A percentile compares a stretch with the other conserved stretches of the same genome.
Conservation (phyloP, 2,113 vertebrate genomes). For the Struthio camelus region DNA sequence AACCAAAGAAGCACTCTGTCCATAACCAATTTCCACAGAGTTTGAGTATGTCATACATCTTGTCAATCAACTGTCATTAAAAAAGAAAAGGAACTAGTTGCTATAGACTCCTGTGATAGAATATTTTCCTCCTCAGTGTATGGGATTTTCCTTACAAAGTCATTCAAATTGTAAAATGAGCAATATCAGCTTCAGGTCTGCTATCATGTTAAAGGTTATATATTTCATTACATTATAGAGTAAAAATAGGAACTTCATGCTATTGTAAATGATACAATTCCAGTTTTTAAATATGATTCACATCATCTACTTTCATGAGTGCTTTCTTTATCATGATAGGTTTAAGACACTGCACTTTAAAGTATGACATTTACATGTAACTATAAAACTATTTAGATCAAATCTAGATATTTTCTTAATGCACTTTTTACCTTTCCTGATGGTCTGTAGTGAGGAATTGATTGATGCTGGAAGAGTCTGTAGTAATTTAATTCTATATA, state of each 20-base stretch:
- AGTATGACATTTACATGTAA: not conserved
- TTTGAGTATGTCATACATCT: not conserved
- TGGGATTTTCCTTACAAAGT: not conserved
- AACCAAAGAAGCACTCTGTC: not conserved
- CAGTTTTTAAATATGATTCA: not conserved
- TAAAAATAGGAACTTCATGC: not conserved
- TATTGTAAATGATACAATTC: not conserved
- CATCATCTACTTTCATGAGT: accelerated
- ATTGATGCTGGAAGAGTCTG: not conserved
- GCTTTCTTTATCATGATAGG: not conserved
- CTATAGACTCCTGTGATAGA: not conserved
- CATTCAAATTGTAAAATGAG: not conserved
- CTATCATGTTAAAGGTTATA: not conserved
- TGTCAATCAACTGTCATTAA: not conserved
- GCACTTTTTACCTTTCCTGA: not conserved
- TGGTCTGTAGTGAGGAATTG: not conserved
- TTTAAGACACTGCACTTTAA: not conserved
- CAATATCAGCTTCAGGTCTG: not conserved
- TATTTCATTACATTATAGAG: not conserved
- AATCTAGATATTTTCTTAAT: not conserved
- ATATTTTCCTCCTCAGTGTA: not conserved
- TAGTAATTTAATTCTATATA: not conserved
- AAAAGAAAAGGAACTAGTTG: not conserved
- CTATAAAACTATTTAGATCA: not conserved
- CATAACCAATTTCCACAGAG: not conserved